These are phyloP conservation scores for Chaitophorus viminalis DNA, from an alignment of 2,888 invertebrate species.

Conservation along the genomic window DNA sequence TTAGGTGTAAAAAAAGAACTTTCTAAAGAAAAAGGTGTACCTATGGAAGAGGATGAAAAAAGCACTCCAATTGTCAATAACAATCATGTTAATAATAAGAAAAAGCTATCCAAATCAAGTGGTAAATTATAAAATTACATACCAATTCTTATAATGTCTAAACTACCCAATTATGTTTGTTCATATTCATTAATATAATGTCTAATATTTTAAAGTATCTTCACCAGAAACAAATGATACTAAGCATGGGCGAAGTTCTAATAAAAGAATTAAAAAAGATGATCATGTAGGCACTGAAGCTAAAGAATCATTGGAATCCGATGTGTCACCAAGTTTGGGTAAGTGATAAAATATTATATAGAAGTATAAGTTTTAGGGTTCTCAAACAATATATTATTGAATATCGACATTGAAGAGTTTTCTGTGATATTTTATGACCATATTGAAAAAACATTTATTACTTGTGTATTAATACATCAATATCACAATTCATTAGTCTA, in stretches of 20 bases:
- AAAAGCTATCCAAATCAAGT: conserved; percentile 17
- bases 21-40: neutral
- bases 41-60: neutral
- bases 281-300: neutral
- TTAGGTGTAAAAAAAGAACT: neutral
- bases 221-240: conserved; percentile 1
- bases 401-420: no score
- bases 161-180: neutral
- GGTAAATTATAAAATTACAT: conserved; percentile 33
- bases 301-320: neutral
- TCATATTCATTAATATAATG: neutral
- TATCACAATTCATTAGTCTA: no score
- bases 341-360: neutral
- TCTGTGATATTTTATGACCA: no score
- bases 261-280: conserved; percentile 35
- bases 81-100: conserved; percentile 20
- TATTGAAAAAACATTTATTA: no score
- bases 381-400: no score
- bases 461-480: no score
- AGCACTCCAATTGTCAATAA: neutral
- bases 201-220: conserved; percentile 19
- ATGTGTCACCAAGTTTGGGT: conserved; percentile 5
- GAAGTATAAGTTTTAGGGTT: neutral
- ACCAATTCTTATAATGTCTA: neutral
- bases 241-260: neutral